Evolutionary conservation across 2,113 vertebrate species (phyloP), one percentile per base, ranked within the genome.

Genomic region (Megaceryle maxima): DNA sequence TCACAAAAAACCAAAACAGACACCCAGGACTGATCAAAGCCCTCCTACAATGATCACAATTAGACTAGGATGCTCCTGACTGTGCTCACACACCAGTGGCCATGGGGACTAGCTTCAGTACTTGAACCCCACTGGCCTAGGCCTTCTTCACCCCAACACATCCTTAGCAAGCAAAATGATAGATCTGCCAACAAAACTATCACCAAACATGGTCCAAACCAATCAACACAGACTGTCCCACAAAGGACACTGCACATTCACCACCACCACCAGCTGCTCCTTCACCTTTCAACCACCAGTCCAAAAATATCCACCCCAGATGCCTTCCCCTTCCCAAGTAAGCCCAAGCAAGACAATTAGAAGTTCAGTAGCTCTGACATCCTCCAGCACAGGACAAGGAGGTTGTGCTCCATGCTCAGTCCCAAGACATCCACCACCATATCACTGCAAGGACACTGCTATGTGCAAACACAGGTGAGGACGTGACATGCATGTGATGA

Each of bases 71-170:
- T 5, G 4, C 13, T 89, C 44, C 24, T 22, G 28, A 11, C 50
- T 79, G 20, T 41, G 35, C 11, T 76, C 33, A n/a, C 12, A 67
- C 12, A 25, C 22, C 19, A 51, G 22, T n/a, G 20, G 26, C 37
- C 19, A 19, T 4, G 4, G n/a, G 3, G 12, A 83, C 25, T 14
- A 57, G 29, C 24, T 9, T 5, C 14, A 26, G 15, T 9, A 46
- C 46, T 53, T 1, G 63, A 5, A 63, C 8, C 3, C 28, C 29
- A 35, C 3, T 1, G 0, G 25, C 39, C 31, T 55, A 39, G 21
- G 11, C 31, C 26, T 63, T 51, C 43, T 70, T 48, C 7, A 88
- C 4, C 7, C 18, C 28, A 68, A 16, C 7, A 19, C 13, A 57
- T 18, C 39, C 26, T 33, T 4, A 56, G 24, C 67, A 89, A 75